Percentiles rank a stretch among this genome's conserved stretches.
Evolutionary conservation across 2,113 vertebrate genomes (phyloP).

Genomic region (Dipodomys merriami): DNA sequence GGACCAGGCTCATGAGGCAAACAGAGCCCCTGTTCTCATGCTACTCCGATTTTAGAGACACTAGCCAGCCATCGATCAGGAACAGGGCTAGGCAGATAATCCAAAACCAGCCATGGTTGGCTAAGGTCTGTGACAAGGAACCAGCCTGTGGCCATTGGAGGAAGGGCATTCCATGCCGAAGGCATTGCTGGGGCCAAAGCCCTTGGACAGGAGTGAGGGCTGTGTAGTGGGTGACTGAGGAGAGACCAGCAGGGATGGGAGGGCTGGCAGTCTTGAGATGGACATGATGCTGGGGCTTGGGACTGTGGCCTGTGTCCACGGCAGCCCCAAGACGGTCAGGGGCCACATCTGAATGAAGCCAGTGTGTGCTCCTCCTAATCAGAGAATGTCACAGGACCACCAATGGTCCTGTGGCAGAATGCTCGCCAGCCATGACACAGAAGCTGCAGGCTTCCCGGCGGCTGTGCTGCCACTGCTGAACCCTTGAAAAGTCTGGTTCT

Average conservation of each 20-base stretch:
- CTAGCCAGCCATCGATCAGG: neutral
- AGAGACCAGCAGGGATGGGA: too few relatives aligned
- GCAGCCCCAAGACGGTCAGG: neutral
- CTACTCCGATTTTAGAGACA: neutral
- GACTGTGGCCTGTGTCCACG: too few relatives aligned
- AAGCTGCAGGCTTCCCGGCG: too few relatives aligned
- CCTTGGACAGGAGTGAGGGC: neutral
- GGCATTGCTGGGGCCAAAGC: neutral
- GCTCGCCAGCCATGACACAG: neutral
- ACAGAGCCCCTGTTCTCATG: fast-evolving
- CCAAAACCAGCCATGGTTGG: neutral
- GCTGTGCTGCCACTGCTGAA: neutral
- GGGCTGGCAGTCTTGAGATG: too few relatives aligned
- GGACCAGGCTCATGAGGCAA: neutral
- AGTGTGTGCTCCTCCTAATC: neutral
- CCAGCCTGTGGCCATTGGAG: neutral
- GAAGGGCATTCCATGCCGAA: neutral
- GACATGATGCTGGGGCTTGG: too few relatives aligned
- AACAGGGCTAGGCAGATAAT: neutral
- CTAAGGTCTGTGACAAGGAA: neutral
- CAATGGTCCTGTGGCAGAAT: neutral
- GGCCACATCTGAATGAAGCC: neutral
- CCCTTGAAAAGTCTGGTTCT: neutral
- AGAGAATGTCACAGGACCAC: neutral
- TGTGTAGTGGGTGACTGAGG: too few relatives aligned